These are phyloP conservation scores for Fabriciana adippe DNA, from an alignment of 2,888 invertebrate genomes.

Conservation along the genomic window DNA sequence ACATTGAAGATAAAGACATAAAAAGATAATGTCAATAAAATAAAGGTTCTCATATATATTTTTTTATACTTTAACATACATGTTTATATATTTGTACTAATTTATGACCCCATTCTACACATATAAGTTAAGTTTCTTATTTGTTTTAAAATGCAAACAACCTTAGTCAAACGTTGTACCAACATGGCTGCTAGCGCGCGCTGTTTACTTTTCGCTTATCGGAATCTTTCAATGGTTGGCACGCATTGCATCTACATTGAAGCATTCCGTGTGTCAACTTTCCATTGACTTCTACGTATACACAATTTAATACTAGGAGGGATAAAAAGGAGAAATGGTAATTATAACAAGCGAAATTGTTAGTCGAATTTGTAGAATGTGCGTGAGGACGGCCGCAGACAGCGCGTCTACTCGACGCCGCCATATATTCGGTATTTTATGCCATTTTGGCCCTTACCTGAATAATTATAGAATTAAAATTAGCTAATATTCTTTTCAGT, in stretches of 20 bases:
- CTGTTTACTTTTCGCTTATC: constrained; percentile 48
- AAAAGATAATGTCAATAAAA: too few relatives aligned
- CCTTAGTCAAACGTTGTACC: constrained; percentile 35
- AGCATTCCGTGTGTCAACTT: constrained; percentile 40
- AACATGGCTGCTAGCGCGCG: constrained; percentile 31
- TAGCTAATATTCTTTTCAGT: constrained; percentile 18
- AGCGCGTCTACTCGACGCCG: constrained; percentile 53
- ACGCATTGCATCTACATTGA: constrained; percentile 33
- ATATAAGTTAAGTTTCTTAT: not conserved
- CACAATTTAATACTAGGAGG: not conserved
- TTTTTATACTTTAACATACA: too few relatives aligned
- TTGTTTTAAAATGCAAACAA: constrained; percentile 34
- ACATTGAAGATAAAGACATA: too few relatives aligned
- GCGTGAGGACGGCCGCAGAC: constrained; percentile 50
- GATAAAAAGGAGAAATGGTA: constrained; percentile 42
- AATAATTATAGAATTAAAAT: constrained; percentile 32
- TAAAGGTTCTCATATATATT: too few relatives aligned
- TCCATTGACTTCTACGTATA: constrained; percentile 39
- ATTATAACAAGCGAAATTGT: constrained; percentile 24
- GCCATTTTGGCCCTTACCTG: constrained; percentile 38
- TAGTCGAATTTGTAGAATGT: constrained; percentile 34
- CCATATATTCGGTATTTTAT: constrained; percentile 34
- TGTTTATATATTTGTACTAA: too few relatives aligned
- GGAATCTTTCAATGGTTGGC: constrained; percentile 46
- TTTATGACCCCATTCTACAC: too few relatives aligned